Evolutionary conservation across 1,140 invertebrate species (phyloP).

Genomic region (Stegodyphus dumicola): DNA sequence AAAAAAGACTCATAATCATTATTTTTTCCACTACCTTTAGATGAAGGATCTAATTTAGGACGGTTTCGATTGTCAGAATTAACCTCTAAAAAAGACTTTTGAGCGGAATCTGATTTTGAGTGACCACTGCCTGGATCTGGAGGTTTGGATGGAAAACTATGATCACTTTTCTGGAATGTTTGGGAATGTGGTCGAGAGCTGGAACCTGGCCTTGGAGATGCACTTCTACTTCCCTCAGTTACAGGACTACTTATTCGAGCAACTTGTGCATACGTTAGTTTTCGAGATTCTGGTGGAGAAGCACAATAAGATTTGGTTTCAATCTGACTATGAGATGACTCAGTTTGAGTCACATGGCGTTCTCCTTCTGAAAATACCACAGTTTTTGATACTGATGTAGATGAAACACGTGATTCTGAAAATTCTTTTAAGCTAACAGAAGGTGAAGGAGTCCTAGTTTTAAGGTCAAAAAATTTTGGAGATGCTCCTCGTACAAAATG

Average conservation of each 20-base stretch:
- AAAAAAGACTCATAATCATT: conserved; percentile 20
- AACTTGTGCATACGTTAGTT: conserved; percentile 60
- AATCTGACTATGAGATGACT: conserved; percentile 52
- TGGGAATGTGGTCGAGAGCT: conserved; percentile 1
- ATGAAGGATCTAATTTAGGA: conserved; percentile 39
- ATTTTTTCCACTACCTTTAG: conserved; percentile 27
- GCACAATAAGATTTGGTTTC: conserved; percentile 48
- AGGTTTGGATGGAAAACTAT: neutral
- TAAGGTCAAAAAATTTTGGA: conserved; percentile 49
- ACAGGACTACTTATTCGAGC: conserved; percentile 56
- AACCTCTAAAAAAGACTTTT: conserved; percentile 62
- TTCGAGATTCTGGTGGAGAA: conserved; percentile 36
- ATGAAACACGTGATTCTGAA: conserved; percentile 49
- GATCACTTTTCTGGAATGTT: neutral
- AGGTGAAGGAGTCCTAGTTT: conserved; percentile 40
- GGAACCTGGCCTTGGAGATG: conserved; percentile 29
- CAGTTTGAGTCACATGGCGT: conserved; percentile 42
- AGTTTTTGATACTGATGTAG: conserved; percentile 45
- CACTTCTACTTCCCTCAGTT: conserved; percentile 4
- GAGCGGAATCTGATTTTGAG: conserved; percentile 20
- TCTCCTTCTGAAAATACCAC: conserved; percentile 36
- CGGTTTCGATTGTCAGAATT: conserved; percentile 58
- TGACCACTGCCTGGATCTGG: neutral
- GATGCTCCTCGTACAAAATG: conserved; percentile 45
- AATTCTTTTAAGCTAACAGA: conserved; percentile 36